phyloP scores from a whole-genome alignment of 1,140 invertebrate genomes.

The Heliconius congener region DNA sequence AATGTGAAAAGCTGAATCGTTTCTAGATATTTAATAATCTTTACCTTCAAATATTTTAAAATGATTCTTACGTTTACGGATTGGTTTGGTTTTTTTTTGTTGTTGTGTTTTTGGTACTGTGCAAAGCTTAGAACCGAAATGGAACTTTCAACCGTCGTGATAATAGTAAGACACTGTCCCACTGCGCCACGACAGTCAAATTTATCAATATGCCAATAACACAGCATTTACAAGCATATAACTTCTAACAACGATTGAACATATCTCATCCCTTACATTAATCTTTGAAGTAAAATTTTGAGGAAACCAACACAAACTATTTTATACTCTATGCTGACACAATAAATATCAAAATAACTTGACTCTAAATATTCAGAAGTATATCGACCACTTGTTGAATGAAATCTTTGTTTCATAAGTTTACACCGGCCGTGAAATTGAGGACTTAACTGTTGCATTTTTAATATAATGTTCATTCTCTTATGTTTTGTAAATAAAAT shows the following conservation, averaged over 20 bases:
- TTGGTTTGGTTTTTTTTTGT: no score
- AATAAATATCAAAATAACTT: conserved; percentile 31
- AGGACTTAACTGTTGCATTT: conserved; percentile 41
- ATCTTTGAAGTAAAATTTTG: conserved; percentile 10
- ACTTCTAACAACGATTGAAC: background rate
- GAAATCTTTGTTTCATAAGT: conserved; percentile 70
- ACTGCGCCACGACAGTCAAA: no score
- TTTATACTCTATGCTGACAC: conserved; percentile 14
- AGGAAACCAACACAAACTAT: background rate
- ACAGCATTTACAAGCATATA: background rate
- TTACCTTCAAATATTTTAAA: background rate
- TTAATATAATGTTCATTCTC: conserved; percentile 3
- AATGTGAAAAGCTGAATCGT: no score
- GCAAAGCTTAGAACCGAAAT: no score
- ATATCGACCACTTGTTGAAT: conserved; percentile 65
- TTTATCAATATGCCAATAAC: background rate
- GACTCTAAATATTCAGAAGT: conserved; percentile 29
- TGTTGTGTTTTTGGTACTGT: no score
- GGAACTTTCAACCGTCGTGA: no score
- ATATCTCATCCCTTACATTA: background rate
- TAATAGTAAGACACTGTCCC: no score
- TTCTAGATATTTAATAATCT: no score
- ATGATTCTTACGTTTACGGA: background rate
- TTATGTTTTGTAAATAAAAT: conserved; percentile 1
- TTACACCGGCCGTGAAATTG: conserved; percentile 36